Conservation (phyloP, 2,797 vertebrate species). For the Muscicapa comitata region DNA sequence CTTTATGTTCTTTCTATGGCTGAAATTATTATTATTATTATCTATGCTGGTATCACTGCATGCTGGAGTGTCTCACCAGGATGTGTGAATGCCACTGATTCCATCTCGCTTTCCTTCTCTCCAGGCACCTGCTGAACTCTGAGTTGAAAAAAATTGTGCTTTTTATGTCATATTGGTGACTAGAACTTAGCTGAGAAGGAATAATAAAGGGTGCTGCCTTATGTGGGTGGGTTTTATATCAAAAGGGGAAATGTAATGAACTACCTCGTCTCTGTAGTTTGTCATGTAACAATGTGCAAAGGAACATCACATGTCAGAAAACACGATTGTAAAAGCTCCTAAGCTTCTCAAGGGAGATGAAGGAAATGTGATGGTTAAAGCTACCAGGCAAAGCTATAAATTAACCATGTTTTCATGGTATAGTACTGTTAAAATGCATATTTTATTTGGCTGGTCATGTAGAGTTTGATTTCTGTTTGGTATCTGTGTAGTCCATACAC, state of each 20-base stretch:
- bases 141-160: neutral
- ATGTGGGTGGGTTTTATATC: neutral
- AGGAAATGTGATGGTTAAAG: neutral
- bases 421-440: neutral
- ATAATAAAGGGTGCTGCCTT: neutral
- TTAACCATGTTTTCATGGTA: neutral
- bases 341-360: neutral
- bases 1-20: neutral
- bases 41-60: accelerated
- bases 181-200: neutral
- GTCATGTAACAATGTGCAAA: neutral
- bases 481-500: neutral
- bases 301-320: neutral
- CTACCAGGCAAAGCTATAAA: neutral
- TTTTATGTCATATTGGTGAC: neutral
- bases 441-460: neutral
- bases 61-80: neutral
- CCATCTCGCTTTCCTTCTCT: neutral
- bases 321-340: neutral
- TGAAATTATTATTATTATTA: neutral
- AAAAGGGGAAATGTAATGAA: neutral
- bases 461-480: neutral
- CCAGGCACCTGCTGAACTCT: neutral
- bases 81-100: neutral
- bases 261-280: neutral